Evolutionary conservation across 2,888 invertebrate genomes (phyloP), one percentile per base, ranked within the genome.

Genomic region (Lingula anatina): DNA sequence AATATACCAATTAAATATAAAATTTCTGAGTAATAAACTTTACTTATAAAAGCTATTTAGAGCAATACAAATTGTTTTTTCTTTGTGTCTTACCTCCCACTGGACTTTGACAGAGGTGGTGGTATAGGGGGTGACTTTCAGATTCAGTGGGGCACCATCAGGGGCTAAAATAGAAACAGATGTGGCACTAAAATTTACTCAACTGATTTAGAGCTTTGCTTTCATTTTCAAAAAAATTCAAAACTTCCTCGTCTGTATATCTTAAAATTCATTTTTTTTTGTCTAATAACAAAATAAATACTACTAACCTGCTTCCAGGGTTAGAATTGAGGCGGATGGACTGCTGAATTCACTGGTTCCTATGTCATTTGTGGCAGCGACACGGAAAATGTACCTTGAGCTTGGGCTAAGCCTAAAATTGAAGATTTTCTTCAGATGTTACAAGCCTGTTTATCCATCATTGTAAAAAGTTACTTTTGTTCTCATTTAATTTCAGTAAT

Each of bases 341-440:
- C 50, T 83, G 72, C 96, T 96, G 81, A 90, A 97, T 1, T 86
- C 83, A 66, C 95, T 94, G 0, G 90, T 90, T 0, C 95, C 95
- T 49, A 95, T 88, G 73, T 99, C 99, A 72, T 97, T 97, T 12
- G 90, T 90, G 0, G 94, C 95, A 74, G 92, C 88, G 60, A 97
- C 90, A 44, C 95, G 83, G 78, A 96, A 95, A 68, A 88, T 86
- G 75, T 96, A 96, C 0, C 85, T 83, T 0, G 92, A 91, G 71
- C 87, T 89, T 0, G 97, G 94, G 64, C 87, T 87, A 40, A 97
- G 80, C 43, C 78, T 73, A 60, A 18, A 57, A 60, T n/a, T n/a
- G n/a, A n/a, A n/a, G n/a, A n/a, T n/a, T n/a, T n/a, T n/a, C n/a
- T 41, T 25, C 5, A 3, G 9, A 41, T 41, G 25, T 4, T 18